Percentiles rank a stretch among this genome's conserved stretches.
phyloP scores from a whole-genome alignment of 2,888 invertebrate genomes.

The Lampropteryx suffumata region DNA sequence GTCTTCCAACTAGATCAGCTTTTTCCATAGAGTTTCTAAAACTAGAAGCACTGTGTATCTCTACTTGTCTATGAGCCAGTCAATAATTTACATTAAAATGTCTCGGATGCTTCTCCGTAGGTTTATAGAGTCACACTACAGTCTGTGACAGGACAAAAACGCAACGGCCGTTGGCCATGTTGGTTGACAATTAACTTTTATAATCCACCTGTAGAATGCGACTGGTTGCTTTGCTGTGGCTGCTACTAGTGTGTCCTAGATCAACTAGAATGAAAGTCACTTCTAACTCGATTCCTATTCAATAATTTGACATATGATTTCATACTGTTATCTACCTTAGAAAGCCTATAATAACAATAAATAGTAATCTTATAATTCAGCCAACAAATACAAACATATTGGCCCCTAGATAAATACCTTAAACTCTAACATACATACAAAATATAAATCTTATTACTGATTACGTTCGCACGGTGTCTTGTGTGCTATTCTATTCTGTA shows the following conservation, averaged over 20 bases:
- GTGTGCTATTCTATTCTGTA: too few relatives aligned
- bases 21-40: slow-evolving; percentile 19
- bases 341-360: too few relatives aligned
- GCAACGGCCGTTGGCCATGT: slow-evolving; percentile 29
- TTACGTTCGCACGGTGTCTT: too few relatives aligned
- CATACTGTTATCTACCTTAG: neutral
- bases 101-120: slow-evolving; percentile 16
- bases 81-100: slow-evolving; percentile 26
- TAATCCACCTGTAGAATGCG: slow-evolving; percentile 32
- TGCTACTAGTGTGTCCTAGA: slow-evolving; percentile 5
- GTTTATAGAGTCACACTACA: slow-evolving; percentile 20
- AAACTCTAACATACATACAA: too few relatives aligned
- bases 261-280: slow-evolving; percentile 10
- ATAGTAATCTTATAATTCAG: too few relatives aligned
- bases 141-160: slow-evolving; percentile 25
- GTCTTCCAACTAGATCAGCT: slow-evolving; percentile 8
- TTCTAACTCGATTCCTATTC: neutral
- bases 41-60: slow-evolving; percentile 7
- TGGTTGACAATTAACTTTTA: slow-evolving; percentile 37
- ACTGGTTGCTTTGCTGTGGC: slow-evolving; percentile 5
- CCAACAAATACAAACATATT: too few relatives aligned
- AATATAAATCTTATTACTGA: too few relatives aligned
- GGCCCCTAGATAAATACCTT: too few relatives aligned
- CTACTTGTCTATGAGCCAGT: slow-evolving; percentile 11
- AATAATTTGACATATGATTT: neutral